phyloP scores from a whole-genome alignment of 2,888 invertebrate genomes.

The Parnassius smintheus region DNA sequence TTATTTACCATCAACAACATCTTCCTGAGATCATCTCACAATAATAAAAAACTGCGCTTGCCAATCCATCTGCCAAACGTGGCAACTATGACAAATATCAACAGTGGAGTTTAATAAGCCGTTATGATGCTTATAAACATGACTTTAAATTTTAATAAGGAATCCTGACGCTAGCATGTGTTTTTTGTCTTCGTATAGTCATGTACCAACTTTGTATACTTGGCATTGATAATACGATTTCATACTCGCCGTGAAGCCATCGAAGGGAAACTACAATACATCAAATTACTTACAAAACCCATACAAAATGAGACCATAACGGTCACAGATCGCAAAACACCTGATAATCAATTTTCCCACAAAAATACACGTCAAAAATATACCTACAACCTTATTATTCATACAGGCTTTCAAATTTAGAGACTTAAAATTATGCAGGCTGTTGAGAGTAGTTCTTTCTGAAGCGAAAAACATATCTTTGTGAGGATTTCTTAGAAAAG shows the following conservation, averaged over 20 bases:
- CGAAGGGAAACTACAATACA: conserved; percentile 36
- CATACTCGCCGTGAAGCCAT: conserved; percentile 33
- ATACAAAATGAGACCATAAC: conserved; percentile 33
- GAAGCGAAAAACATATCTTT: conserved; percentile 34
- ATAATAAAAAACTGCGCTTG: too few relatives aligned
- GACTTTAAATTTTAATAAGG: not conserved
- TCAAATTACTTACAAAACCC: conserved; percentile 37
- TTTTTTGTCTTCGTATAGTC: not conserved
- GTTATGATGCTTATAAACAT: not conserved
- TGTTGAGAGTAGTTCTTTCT: conserved; percentile 3
- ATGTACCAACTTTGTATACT: conserved; percentile 15
- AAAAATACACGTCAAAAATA: conserved; percentile 46
- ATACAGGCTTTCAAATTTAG: conserved; percentile 29
- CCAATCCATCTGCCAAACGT: too few relatives aligned
- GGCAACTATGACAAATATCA: too few relatives aligned
- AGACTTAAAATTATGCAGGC: conserved; percentile 8
- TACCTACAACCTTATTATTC: conserved; percentile 35
- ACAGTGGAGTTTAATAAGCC: too few relatives aligned
- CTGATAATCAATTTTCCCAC: conserved; percentile 69
- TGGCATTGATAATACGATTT: conserved; percentile 37
- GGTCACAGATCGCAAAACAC: conserved; percentile 41
- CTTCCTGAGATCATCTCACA: too few relatives aligned
- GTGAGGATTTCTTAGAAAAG: conserved; percentile 52
- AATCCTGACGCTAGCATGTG: not conserved
- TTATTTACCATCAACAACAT: too few relatives aligned